phyloP scores from a whole-genome alignment of 2,113 vertebrate species.

The Petaurus breviceps region DNA sequence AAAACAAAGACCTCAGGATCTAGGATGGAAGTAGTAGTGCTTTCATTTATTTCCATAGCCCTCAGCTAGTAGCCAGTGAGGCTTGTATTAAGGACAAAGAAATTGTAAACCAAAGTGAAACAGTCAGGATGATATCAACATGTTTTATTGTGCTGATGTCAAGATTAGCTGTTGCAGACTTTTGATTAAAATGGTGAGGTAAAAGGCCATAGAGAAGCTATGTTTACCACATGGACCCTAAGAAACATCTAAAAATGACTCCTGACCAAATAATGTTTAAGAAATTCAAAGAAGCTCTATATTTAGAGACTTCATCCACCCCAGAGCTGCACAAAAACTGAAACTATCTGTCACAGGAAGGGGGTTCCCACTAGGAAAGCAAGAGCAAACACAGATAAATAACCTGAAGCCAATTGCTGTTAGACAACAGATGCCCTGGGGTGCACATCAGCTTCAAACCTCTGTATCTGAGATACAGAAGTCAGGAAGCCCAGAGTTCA shows the following conservation, averaged over 20 bases:
- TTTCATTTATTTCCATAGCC: conserved; percentile 11
- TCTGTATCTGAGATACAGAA: not conserved
- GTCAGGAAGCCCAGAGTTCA: not conserved
- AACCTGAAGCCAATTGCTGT: not conserved
- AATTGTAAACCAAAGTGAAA: not conserved
- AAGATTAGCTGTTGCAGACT: not conserved
- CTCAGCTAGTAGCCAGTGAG: not conserved
- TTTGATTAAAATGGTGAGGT: not conserved
- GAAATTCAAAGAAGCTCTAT: not conserved
- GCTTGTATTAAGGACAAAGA: not conserved
- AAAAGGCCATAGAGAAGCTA: not conserved
- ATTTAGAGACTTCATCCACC: not conserved
- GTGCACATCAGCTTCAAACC: not conserved
- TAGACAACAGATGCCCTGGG: not conserved
- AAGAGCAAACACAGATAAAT: not conserved
- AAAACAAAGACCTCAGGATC: not conserved
- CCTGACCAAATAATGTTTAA: not conserved
- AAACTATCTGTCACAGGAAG: not conserved
- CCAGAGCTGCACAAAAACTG: not conserved
- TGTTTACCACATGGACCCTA: not conserved
- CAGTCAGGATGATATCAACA: not conserved
- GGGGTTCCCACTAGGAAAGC: not conserved
- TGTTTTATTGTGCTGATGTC: not conserved
- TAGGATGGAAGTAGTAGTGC: not conserved
- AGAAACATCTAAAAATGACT: not conserved